Conservation (phyloP, 2,888 invertebrate genomes). For the Acanthosepion lycidas region DNA sequence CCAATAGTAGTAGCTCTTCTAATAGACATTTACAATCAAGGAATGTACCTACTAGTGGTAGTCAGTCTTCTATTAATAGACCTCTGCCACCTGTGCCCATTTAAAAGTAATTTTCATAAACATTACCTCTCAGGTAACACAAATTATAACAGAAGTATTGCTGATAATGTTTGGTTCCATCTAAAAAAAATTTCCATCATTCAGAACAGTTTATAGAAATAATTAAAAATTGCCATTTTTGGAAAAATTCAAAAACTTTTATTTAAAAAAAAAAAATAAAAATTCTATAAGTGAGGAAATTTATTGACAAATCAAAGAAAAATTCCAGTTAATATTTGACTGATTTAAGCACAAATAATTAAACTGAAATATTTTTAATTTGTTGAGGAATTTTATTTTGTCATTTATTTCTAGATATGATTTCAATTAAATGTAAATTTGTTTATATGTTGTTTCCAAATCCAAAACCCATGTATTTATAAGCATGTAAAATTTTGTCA, state of each 20-base stretch:
- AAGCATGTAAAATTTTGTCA: neutral
- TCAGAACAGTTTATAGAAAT: neutral
- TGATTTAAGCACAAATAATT: neutral
- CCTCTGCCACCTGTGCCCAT: neutral
- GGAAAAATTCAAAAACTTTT: neutral
- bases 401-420: neutral
- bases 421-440: neutral
- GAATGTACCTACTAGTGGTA: neutral
- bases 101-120: neutral
- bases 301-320: neutral
- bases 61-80: neutral
- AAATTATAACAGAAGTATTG: neutral
- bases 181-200: neutral
- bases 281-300: neutral
- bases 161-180: neutral
- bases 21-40: constrained; percentile 33
- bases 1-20: neutral
- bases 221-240: neutral
- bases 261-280: neutral
- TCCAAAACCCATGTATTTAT: neutral
- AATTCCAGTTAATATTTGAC: neutral
- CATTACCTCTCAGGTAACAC: neutral
- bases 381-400: neutral
- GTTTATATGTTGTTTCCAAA: constrained; percentile 33
- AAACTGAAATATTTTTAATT: neutral